Base-by-base conservation (phyloP, 2,113 vertebrate genomes). In the Alces alces region DNA sequence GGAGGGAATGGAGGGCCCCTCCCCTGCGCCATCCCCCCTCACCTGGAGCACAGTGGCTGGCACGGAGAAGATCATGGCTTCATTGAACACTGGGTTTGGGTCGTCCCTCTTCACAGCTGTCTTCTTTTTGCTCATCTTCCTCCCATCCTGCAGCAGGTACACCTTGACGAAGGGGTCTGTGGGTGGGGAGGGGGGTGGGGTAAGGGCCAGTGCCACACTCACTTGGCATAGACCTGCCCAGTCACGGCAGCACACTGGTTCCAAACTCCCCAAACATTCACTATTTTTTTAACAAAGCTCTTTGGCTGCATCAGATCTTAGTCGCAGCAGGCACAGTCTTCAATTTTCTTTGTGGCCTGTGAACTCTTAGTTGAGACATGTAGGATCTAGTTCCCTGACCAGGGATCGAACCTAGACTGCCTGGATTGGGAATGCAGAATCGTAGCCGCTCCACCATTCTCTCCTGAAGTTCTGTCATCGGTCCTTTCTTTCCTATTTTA, bases 71-170 rank as follows among this genome's bases (percentile, higher is more conserved):
- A 99, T 99, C 99, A 99, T 99, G 98, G 99, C 99, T 98, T 99
- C 99, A 0, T 99, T 99, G 98, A 99, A 99, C 97, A 99, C 99
- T 0, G 99, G 99, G 98, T 99, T 99, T 21, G 99, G 99, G 96
- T 99, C 99, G 0, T 99, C 99, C 93, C 99, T 98, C 97, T 99
- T 99, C 93, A 99, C 99, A 0, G 99, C 99, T 0, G 99, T 99
- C 98, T 99, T 99, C 99, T 99, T 99, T 99, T 99, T 99, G 99
- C 99, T 99, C 99, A 99, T 99, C 98, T 99, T 99, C 98, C 99
- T 99, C 83, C 99, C 99, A 0, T 99, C 99, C 98, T 99, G 99
- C 96, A 99, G 99, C 93, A 99, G 99, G 98, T 99, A 99, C 57
- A 99, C 99, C 98, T 99, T 99, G 98, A 99, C 99, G 3, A 99